phyloP scores from a whole-genome alignment of 2,888 invertebrate species.

The Panopea generosa region DNA sequence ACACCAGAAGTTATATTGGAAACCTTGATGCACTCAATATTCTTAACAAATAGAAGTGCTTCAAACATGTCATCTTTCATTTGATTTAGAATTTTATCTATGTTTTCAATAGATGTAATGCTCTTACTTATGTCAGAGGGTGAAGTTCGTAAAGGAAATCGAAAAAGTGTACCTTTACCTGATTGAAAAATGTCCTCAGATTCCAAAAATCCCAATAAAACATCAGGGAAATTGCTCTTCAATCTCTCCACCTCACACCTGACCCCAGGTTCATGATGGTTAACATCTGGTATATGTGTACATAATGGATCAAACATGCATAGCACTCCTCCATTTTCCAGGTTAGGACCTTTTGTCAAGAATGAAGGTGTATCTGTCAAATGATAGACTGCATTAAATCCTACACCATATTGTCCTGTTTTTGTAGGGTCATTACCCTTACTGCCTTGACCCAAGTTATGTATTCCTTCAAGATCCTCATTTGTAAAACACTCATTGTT shows the following conservation, averaged over 20 bases:
- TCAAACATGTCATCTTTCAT: conserved; percentile 41
- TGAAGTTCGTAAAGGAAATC: conserved; percentile 62
- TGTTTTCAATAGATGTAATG: conserved; percentile 7
- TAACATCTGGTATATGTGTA: conserved; percentile 60
- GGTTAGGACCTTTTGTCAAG: conserved; percentile 69
- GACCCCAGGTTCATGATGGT: conserved; percentile 63
- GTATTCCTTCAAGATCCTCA: conserved; percentile 79
- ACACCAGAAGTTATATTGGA: conserved; percentile 41
- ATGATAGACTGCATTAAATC: conserved; percentile 84
- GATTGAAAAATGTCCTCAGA: neutral
- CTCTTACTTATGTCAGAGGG: conserved; percentile 69
- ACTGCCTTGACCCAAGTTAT: conserved; percentile 80
- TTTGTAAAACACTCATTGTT: conserved; percentile 80
- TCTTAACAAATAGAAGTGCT: conserved; percentile 50
- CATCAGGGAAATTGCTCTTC: conserved; percentile 61
- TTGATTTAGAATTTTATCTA: conserved; percentile 21
- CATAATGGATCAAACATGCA: conserved; percentile 76
- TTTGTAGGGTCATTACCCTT: conserved; percentile 80
- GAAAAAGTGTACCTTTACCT: conserved; percentile 54
- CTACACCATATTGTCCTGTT: conserved; percentile 83
- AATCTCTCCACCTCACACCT: conserved; percentile 52
- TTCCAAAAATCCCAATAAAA: conserved; percentile 70
- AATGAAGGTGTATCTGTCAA: conserved; percentile 83
- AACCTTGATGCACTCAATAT: conserved; percentile 19
- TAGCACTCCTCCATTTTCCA: conserved; percentile 59